These are phyloP conservation scores for Papilio polyxenes DNA, from an alignment of 1,140 invertebrate genomes.

Conservation along the genomic window DNA sequence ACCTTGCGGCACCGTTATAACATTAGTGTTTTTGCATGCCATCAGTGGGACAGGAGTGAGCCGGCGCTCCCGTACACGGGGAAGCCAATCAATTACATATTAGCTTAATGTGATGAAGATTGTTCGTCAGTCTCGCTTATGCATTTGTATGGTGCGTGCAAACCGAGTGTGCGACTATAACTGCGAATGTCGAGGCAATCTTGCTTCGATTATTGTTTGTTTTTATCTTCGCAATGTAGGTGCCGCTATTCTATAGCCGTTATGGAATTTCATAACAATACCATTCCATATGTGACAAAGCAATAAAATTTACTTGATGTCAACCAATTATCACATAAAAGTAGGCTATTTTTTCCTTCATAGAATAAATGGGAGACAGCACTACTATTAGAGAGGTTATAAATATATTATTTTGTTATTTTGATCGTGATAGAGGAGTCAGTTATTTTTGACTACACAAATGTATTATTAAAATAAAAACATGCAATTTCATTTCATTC, in stretches of 20 bases:
- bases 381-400: too few relatives aligned
- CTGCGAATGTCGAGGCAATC: constrained; percentile 58
- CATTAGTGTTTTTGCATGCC: constrained; percentile 77
- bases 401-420: too few relatives aligned
- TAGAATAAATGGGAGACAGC: not conserved
- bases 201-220: constrained; percentile 62
- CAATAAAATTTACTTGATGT: constrained; percentile 13
- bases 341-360: not conserved
- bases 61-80: constrained; percentile 58
- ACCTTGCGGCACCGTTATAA: constrained; percentile 62
- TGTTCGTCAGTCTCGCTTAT: constrained; percentile 55
- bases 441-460: not conserved
- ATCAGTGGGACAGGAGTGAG: constrained; percentile 69
- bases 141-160: constrained; percentile 65
- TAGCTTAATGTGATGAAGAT: constrained; percentile 76
- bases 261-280: constrained; percentile 33
- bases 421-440: too few relatives aligned
- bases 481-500: not conserved
- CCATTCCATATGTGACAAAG: constrained; percentile 10
- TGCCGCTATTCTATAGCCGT: constrained; percentile 29
- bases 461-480: not conserved
- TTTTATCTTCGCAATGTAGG: constrained; percentile 53
- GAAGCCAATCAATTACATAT: constrained; percentile 79
- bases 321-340: not conserved
- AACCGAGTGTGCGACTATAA: constrained; percentile 58